Percentiles rank a stretch among this genome's conserved stretches.
Conservation (phyloP, 2,113 vertebrate genomes). For the Butorides virescens region DNA sequence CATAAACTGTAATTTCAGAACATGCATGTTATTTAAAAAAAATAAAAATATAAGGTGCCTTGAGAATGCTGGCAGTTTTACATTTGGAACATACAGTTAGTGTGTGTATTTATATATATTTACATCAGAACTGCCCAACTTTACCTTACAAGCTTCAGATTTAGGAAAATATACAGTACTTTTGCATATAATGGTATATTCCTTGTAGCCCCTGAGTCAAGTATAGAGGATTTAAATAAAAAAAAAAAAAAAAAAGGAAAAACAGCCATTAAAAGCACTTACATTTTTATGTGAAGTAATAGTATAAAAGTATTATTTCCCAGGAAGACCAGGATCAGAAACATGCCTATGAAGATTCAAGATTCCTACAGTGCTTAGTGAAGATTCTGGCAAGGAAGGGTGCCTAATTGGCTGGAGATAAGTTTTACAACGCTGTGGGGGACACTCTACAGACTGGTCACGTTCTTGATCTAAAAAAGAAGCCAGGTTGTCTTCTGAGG, state of each 20-base stretch:
- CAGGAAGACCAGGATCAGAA: constrained; percentile 89
- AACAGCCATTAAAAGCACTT: constrained; percentile 87
- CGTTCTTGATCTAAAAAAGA: constrained; percentile 76
- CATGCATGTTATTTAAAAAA: constrained; percentile 85
- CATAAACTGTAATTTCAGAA: constrained; percentile 75
- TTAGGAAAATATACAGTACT: constrained; percentile 92
- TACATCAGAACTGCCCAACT: constrained; percentile 76
- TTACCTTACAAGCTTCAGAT: constrained; percentile 87
- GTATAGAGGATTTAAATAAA: constrained; percentile 86
- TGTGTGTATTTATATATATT: constrained; percentile 69
- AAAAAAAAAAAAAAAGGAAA: constrained; percentile 56
- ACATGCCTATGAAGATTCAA: constrained; percentile 87
- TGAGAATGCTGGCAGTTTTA: constrained; percentile 86
- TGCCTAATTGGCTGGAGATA: constrained; percentile 81
- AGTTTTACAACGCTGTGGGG: constrained; percentile 77
- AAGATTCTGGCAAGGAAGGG: constrained; percentile 82
- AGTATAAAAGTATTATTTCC: constrained; percentile 85
- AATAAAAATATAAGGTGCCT: constrained; percentile 84
- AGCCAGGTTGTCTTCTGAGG: constrained; percentile 86
- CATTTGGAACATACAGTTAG: constrained; percentile 79
- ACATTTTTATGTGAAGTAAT: constrained; percentile 76
- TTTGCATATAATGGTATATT: constrained; percentile 90
- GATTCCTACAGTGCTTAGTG: constrained; percentile 75
- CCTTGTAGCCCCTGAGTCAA: constrained; percentile 95
- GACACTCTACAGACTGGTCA: constrained; percentile 66